phyloP scores from a whole-genome alignment of 1,140 invertebrate species.

The Odontomachus brunneus region DNA sequence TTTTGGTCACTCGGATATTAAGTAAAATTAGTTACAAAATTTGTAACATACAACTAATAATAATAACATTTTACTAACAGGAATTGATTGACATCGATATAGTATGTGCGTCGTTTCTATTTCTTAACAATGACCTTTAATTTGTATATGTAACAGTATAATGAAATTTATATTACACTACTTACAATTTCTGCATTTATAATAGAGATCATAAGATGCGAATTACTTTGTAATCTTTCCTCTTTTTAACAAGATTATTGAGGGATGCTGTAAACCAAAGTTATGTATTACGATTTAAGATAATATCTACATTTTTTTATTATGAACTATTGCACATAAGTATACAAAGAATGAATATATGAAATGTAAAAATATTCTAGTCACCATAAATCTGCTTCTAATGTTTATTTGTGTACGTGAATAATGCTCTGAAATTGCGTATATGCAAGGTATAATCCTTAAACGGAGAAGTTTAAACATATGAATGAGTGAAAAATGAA shows the following conservation, averaged over 20 bases:
- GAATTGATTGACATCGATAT: background rate
- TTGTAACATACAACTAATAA: constrained; percentile 32
- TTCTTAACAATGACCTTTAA: constrained; percentile 3
- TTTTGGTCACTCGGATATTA: background rate
- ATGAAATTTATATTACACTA: constrained; percentile 74
- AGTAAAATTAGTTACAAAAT: constrained; percentile 42
- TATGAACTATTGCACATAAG: constrained; percentile 74
- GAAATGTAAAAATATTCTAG: constrained; percentile 83
- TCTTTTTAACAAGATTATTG: constrained; percentile 64
- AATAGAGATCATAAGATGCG: constrained; percentile 64
- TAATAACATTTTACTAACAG: constrained; percentile 15
- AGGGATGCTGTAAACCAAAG: constrained; percentile 82
- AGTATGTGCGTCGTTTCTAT: background rate
- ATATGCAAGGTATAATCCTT: constrained; percentile 50
- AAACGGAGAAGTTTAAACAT: constrained; percentile 34
- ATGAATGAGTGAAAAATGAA: constrained; percentile 47
- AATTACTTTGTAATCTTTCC: constrained; percentile 53
- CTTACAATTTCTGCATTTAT: constrained; percentile 71
- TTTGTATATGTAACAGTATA: constrained; percentile 1
- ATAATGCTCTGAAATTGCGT: constrained; percentile 60
- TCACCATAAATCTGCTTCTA: constrained; percentile 80
- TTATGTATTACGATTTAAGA: constrained; percentile 76
- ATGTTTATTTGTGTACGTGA: constrained; percentile 67
- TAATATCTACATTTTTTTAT: constrained; percentile 73
- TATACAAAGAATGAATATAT: constrained; percentile 79